Base-by-base conservation (phyloP, 64 coral and sea anemone genomes). In the Pocillopora damicornis region DNA sequence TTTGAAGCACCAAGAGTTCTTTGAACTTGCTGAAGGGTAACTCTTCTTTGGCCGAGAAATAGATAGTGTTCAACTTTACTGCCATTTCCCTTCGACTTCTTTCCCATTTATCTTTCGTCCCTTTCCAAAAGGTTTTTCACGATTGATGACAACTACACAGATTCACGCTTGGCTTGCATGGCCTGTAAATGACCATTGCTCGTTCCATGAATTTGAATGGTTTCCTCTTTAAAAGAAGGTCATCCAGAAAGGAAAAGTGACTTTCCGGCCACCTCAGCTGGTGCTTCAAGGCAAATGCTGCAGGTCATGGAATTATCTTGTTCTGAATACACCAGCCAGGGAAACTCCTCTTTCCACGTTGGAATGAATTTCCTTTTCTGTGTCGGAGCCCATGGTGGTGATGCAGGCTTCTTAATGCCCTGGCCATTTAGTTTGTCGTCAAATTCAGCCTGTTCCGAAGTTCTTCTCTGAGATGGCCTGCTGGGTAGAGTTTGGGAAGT, bases 191-290 rank as follows among this genome's bases (percentile, higher is more conserved):
- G 78, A 26, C 58, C 78, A 63, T 80, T 62, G 59, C 78, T 80
- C 63, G 51, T 8, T 8, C 22, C 78, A 80, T 80, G 78, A 14
- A 80, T 60, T 80, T 62, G 60, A 15, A 35, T 34, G 11, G 23
- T 80, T 58, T 80, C 78, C n/a, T 80, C 37, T 62, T 79, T 79
- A 20, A 58, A 22, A 20, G 58, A 61, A 58, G 25, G 63, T 5
- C 15, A 80, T 18, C 57, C 76, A 22, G 78, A 60, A 62, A 80
- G 23, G 36, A 80, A 80, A 58, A 62, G 78, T 35, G 78, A 60
- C 9, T 80, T 80, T 14, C 78, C 78, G 9, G 78, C 78, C 2
- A 60, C 78, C 23, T 5, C 64, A 30, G 30, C 30, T 67, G 64
- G 17, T 67, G 15, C 64, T 67, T 67, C 5, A 67, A 77, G 38